A percentile compares a stretch with the other conserved stretches of the same genome.
phyloP scores from a whole-genome alignment of 2,888 invertebrate genomes.

The Rapana venosa region DNA sequence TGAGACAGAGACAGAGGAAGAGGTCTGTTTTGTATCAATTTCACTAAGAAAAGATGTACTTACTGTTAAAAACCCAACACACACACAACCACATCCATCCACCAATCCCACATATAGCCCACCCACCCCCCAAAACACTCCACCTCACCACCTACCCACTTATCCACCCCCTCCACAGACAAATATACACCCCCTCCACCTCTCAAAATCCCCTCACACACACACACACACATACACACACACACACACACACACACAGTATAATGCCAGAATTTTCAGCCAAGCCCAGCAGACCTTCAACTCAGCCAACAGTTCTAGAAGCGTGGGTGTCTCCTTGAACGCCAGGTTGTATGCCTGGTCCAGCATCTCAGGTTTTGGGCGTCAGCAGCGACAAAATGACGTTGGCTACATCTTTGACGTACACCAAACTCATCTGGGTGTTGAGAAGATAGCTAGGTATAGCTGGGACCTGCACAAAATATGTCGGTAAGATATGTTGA shows the following conservation, averaged over 20 bases:
- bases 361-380: constrained; percentile 52
- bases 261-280: not conserved
- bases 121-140: not conserved
- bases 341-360: constrained; percentile 78
- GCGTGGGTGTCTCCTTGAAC: constrained; percentile 73
- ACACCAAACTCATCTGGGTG: constrained; percentile 78
- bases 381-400: constrained; percentile 66
- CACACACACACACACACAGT: constrained; percentile 18
- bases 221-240: constrained; percentile 25
- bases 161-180: too few relatives aligned
- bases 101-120: not conserved
- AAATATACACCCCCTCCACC: too few relatives aligned
- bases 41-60: not conserved
- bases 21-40: too few relatives aligned
- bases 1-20: not conserved
- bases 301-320: constrained; percentile 70
- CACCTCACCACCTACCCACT: not conserved
- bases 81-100: not conserved
- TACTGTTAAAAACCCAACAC: not conserved
- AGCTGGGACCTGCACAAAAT: constrained; percentile 38
- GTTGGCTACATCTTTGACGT: constrained; percentile 78
- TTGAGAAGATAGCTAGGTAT: constrained; percentile 71
- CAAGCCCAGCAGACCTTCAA: constrained; percentile 57
- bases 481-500: not conserved
- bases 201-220: not conserved